Base-by-base conservation (phyloP, 2,797 vertebrate species). In the Octomys mimax region DNA sequence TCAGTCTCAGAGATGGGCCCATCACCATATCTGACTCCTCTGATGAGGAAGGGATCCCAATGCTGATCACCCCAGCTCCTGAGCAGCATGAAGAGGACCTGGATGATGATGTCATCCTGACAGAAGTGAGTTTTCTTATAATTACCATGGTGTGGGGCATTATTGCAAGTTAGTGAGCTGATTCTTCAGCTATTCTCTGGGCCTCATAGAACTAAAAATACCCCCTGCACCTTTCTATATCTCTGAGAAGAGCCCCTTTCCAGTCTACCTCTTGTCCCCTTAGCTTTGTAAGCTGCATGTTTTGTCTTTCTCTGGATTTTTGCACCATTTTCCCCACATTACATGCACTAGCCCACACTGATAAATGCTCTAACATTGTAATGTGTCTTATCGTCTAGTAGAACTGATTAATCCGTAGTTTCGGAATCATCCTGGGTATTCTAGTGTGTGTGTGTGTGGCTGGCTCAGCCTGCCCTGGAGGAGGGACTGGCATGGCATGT, bases 21-120 rank as follows among this genome's bases (percentile, higher is more conserved):
- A 98, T 99, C 97, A 99, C 98, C 1, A 99, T 99, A 98, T 99
- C 99, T 0, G 99, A 99, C 94, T 99, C 99, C 95, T 99, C 99
- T 0, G 99, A 99, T 81, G 98, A 99, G 96, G 99, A 99, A 64
- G 94, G 98, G 6, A 96, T 98, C 75, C 97, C 98, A 42, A 97
- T 97, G 96, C 93, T 97, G 87, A 98, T 98, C 91, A 87, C 46
- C 0, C 94, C 98, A 0, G 96, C 95, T 91, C 78, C 97, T 78
- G 97, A 96, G 77, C 98, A 97, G 46, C 96, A 28, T 2, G 98
- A 98, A 42, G 98, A 98, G 0, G 98, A 97, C 79, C 98, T 98
- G 0, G 99, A 99, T 33, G 99, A 99, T 14, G 99, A 99, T 82
- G 99, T 99, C 95, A 99, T 99, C 97, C 96, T 99, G 96, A 98